Evolutionary conservation across 2,888 invertebrate species (phyloP), one percentile per base, ranked within the genome.

Genomic region (Cheiracanthium punctorium): DNA sequence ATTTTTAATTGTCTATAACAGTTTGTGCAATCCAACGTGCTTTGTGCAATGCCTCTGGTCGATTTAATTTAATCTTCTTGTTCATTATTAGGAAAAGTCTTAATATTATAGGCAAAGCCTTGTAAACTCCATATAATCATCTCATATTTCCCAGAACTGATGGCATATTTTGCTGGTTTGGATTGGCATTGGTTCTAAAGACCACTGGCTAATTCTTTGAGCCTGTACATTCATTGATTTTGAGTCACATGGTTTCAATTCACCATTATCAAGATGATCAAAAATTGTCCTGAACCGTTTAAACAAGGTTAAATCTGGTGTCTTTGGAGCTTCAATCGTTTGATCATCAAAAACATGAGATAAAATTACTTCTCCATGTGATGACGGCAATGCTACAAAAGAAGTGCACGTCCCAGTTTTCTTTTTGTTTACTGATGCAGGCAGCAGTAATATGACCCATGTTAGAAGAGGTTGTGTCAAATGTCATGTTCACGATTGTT

Each of bases 11-110:
- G 20, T 33, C 12, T 33, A 69, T 32, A 69, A 33, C 8, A 32
- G 69, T n/a, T 69, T 69, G 20, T n/a, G 69, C 69, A 69, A n/a
- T 29, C 69, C 71, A 71, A 8, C 71, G 37, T 41, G 41, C 71
- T 43, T 58, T 58, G 4, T 58, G 24, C 58, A 58, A 58, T 20
- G 58, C 58, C 24, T 24, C 58, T 58, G 58, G 12, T 24, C 33
- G n/a, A 48, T 41, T 41, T 43, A 72, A 72, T 72, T 72, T 29
- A 29, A 43, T n/a, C 43, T 48, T 24, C 14, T 43, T 48, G 4
- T 48, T 14, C 7, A 20, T 0, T 48, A 14, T 24, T 58, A 1
- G 67, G 17, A 67, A 32, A 30, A 10, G n/a, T 67, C 67, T 67
- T 30, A 14, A 14, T 67, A 67, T n/a, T 30, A 1, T 67, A 67